These are phyloP conservation scores for Pollimyrus isidori DNA, from an alignment of 2,113 vertebrate genomes.

Conservation along the genomic window DNA sequence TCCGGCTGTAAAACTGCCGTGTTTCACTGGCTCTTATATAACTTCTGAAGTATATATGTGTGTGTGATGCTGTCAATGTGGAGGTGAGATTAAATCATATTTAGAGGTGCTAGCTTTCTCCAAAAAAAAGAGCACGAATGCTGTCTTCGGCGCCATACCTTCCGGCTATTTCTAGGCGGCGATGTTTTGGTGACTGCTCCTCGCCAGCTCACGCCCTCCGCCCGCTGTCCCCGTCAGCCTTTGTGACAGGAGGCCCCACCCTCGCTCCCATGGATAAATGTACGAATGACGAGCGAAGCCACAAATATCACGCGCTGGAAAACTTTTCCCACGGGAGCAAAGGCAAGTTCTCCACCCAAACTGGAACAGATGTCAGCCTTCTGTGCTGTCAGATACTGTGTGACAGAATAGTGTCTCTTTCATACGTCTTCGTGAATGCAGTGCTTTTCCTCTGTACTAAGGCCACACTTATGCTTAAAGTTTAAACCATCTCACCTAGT, in stretches of 20 bases:
- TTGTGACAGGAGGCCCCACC: background rate
- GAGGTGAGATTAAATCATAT: background rate
- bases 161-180: background rate
- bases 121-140: background rate
- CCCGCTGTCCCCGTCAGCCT: background rate
- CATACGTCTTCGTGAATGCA: background rate
- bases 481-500: background rate
- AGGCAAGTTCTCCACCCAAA: background rate
- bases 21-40: background rate
- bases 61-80: background rate
- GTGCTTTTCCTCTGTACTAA: background rate
- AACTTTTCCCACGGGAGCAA: background rate
- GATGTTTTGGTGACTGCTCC: background rate
- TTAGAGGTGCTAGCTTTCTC: background rate
- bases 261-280: background rate
- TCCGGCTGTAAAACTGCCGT: background rate
- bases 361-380: background rate
- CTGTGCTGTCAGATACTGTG: background rate
- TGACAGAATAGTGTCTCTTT: background rate
- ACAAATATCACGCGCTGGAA: background rate
- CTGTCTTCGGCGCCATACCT: background rate
- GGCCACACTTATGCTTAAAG: background rate
- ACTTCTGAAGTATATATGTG: background rate
- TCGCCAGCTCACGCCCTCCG: background rate
- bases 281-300: background rate